These are phyloP conservation scores for Dendroctonus valens DNA, from an alignment of 1,140 invertebrate genomes.

Conservation along the genomic window DNA sequence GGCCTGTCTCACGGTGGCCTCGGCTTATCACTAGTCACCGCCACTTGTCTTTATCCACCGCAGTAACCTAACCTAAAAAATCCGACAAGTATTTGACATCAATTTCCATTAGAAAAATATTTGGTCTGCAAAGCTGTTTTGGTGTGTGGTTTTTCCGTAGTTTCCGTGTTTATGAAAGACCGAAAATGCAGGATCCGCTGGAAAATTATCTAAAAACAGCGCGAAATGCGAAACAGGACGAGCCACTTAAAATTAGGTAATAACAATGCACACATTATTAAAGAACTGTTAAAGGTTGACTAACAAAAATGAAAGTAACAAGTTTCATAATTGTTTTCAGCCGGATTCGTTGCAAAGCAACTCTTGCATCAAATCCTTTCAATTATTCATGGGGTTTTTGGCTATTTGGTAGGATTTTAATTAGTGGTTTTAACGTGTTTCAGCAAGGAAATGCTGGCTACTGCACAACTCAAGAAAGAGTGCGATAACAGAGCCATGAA, in stretches of 20 bases:
- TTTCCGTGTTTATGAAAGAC: not conserved
- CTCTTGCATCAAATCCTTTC: conserved; percentile 9
- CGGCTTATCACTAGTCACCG: no score
- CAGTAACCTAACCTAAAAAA: no score
- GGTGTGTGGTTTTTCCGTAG: not conserved
- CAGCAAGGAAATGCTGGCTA: conserved; percentile 41
- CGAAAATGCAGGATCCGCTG: conserved; percentile 44
- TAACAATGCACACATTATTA: conserved; percentile 10
- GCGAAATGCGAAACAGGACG: conserved; percentile 33
- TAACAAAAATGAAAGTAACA: conserved; percentile 12
- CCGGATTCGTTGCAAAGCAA: not conserved
- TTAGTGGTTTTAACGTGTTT: conserved; percentile 16
- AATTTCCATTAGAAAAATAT: no score
- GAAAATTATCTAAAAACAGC: conserved; percentile 45
- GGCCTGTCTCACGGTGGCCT: no score
- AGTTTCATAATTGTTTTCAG: conserved; percentile 19
- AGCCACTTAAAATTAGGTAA: conserved; percentile 37
- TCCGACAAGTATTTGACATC: no score
- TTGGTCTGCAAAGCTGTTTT: no score
- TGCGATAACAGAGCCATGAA: conserved; percentile 44
- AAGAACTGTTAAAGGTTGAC: conserved; percentile 13
- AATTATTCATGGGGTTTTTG: conserved; percentile 18
- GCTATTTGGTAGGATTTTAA: conserved; percentile 3
- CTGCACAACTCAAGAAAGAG: conserved; percentile 44
- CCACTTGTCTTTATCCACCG: no score